phyloP scores from a whole-genome alignment of 2,113 vertebrate genomes.

The Brachyhypopomus occidentalis region DNA sequence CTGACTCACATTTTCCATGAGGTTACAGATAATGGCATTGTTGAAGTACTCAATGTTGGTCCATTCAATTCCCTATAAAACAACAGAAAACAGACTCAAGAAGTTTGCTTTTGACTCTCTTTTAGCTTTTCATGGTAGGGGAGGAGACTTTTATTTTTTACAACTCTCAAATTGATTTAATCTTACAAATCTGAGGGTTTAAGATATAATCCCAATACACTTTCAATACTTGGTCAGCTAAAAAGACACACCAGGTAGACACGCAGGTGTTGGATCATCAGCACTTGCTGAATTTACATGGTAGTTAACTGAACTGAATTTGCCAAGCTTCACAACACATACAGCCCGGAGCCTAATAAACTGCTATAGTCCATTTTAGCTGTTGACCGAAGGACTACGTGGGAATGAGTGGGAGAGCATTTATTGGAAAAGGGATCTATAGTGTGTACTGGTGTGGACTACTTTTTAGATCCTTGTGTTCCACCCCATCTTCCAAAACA shows the following conservation, averaged over 20 bases:
- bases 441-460: constrained; percentile 58
- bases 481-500: constrained; percentile 70
- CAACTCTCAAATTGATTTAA: background rate
- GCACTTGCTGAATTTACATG: background rate
- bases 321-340: constrained; percentile 24
- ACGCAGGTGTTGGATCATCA: background rate
- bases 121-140: constrained; percentile 1
- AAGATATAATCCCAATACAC: background rate
- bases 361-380: constrained; percentile 44
- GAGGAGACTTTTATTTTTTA: background rate
- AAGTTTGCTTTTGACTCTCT: background rate
- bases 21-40: constrained; percentile 96
- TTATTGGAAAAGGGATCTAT: constrained; percentile 34
- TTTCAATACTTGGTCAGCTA: background rate
- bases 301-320: constrained; percentile 11
- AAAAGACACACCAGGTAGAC: background rate
- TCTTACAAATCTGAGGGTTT: constrained; percentile 24
- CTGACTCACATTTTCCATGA: constrained; percentile 97
- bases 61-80: constrained; percentile 92
- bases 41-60: constrained; percentile 99
- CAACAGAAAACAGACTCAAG: constrained; percentile 59
- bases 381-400: constrained; percentile 44
- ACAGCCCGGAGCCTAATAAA: constrained; percentile 48
- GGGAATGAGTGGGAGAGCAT: constrained; percentile 39
- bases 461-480: constrained; percentile 48